phyloP scores from a whole-genome alignment of 2,888 invertebrate genomes.

The Acronicta alni region DNA sequence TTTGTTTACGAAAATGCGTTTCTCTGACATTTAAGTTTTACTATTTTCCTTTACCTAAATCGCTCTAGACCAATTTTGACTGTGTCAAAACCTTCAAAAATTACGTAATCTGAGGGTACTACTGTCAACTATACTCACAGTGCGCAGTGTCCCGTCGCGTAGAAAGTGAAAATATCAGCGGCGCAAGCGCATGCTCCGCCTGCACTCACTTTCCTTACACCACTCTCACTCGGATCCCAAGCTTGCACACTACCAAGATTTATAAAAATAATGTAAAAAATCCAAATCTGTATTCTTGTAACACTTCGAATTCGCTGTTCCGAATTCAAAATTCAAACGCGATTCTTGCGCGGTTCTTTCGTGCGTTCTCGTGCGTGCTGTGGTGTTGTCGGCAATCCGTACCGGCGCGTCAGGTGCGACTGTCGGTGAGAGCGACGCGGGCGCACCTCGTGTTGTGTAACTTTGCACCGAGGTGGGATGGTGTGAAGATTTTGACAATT shows the following conservation, averaged over 20 bases:
- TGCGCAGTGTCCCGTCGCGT: constrained; percentile 77
- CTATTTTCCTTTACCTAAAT: not conserved
- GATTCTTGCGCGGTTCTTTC: constrained; percentile 48
- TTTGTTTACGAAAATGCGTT: not conserved
- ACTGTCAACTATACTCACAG: constrained; percentile 72
- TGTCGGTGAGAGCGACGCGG: constrained; percentile 54
- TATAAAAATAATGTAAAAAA: constrained; percentile 33
- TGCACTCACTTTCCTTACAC: constrained; percentile 75
- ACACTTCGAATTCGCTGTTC: constrained; percentile 61
- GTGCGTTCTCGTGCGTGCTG: constrained; percentile 47
- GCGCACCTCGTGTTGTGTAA: constrained; percentile 65
- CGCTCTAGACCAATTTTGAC: constrained; percentile 8
- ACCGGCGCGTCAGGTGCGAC: constrained; percentile 76
- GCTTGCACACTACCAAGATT: constrained; percentile 42
- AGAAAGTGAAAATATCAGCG: constrained; percentile 83
- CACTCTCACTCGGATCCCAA: constrained; percentile 72
- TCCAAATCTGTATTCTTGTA: constrained; percentile 27
- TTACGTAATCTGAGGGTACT: constrained; percentile 62
- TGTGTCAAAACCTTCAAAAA: constrained; percentile 34
- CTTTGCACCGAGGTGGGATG: constrained; percentile 55
- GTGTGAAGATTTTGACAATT: constrained; percentile 62
- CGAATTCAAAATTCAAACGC: constrained; percentile 67
- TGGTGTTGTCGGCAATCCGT: constrained; percentile 55
- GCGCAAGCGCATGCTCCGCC: constrained; percentile 76
- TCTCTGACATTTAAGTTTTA: no score